Evolutionary conservation across 2,113 vertebrate genomes (phyloP), one percentile per base, ranked within the genome.

Genomic region (Rana temporaria): DNA sequence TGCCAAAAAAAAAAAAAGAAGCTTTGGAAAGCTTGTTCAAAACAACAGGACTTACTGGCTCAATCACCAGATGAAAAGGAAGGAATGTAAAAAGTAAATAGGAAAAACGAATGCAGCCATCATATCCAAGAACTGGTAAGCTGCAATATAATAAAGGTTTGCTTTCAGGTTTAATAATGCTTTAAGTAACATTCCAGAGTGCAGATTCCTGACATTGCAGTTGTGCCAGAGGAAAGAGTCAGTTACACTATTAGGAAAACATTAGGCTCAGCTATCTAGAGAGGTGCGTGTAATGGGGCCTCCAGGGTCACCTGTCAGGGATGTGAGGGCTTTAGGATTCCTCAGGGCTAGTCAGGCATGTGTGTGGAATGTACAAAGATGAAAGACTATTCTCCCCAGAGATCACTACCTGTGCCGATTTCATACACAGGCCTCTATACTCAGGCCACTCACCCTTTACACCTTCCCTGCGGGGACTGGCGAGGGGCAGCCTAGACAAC

Each of bases 281-380:
- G 7, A n/a, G 4, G 53, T 7, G 19, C 9, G 22, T 30, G 72
- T 75, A 75, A 60, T 75, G 72, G 56, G 72, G 57, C 32, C 72
- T 20, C 71, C 30, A 34, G 71, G 71, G 71, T 73, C 71, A 38
- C 72, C 72, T 62, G 55, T 74, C 71, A 74, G 53, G 2, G 26
- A 57, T 5, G 24, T 32, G 26, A 57, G 34, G 26, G 55, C 55
- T 60, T 74, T 60, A 14, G 71, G 55, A 74, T 74, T 74, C 71
- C 71, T 60, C 8, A 8, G 11, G 1, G 19, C 14, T 17, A 42
- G 56, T 75, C 12, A 42, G 2, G 57, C 14, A 15, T 62, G 20
- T 62, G 30, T 6, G 30, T 9, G 72, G 72, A 75, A 75, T 75
- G 71, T 74, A 8, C 4, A 20, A 48, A 48, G 1, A 70, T 24